phyloP scores from a whole-genome alignment of 1,140 invertebrate species.

The Drosophila nannoptera region DNA sequence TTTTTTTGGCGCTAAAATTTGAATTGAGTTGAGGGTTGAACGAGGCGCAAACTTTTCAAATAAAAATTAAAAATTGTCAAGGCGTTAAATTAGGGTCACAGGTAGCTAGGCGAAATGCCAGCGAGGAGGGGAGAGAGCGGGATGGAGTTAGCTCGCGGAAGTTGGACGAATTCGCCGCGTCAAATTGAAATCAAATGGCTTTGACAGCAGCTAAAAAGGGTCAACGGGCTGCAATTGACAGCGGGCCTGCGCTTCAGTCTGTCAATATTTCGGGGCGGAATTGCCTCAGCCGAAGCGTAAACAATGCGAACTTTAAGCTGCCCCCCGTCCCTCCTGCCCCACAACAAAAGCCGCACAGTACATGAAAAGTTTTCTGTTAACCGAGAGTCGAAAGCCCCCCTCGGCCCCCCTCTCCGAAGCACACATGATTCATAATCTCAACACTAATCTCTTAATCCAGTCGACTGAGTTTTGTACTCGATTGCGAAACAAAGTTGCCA shows the following conservation, averaged over 20 bases:
- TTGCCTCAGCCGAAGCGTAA: constrained; percentile 26
- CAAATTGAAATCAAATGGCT: constrained; percentile 65
- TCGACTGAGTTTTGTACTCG: constrained; percentile 77
- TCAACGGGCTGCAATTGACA: constrained; percentile 43
- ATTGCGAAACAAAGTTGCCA: constrained; percentile 74
- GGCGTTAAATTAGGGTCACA: constrained; percentile 72
- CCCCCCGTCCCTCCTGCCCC: background rate
- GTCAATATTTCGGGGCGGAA: constrained; percentile 37
- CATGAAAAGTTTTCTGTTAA: constrained; percentile 38
- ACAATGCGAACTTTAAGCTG: constrained; percentile 28
- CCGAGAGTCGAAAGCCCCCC: constrained; percentile 15
- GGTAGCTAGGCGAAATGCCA: constrained; percentile 23
- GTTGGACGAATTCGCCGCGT: constrained; percentile 5
- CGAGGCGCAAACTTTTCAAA: constrained; percentile 69
- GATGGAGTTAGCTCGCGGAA: background rate
- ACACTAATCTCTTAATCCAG: constrained; percentile 78
- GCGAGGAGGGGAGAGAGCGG: constrained; percentile 2
- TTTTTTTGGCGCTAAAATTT: constrained; percentile 52
- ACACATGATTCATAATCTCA: constrained; percentile 69
- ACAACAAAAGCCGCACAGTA: constrained; percentile 38
- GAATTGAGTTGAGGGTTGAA: constrained; percentile 60
- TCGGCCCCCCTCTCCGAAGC: background rate
- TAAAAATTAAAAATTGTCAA: constrained; percentile 78
- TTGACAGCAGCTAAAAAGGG: constrained; percentile 28
- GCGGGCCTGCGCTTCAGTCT: constrained; percentile 13